These are phyloP conservation scores for Leptestheria dahalacensis DNA, from an alignment of 1,140 invertebrate species.

Conservation along the genomic window DNA sequence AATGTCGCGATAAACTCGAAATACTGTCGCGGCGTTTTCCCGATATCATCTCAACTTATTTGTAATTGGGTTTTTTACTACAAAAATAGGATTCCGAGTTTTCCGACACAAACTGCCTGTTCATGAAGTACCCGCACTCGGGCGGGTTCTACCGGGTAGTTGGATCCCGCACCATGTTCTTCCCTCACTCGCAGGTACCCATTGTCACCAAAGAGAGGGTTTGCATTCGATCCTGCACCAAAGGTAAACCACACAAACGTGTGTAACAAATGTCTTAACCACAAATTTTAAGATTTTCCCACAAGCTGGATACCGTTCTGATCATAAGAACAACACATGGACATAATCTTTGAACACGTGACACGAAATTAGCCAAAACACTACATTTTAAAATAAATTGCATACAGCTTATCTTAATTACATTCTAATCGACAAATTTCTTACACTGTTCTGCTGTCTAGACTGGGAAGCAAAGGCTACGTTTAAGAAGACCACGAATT, in stretches of 20 bases:
- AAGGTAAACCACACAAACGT: too few relatives aligned
- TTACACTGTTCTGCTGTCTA: background rate
- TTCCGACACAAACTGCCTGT: slow-evolving; percentile 62
- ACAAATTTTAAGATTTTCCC: too few relatives aligned
- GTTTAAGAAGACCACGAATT: background rate
- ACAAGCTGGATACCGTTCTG: too few relatives aligned
- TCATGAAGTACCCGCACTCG: slow-evolving; percentile 72
- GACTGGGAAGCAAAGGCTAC: background rate
- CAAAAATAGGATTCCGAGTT: slow-evolving; percentile 54
- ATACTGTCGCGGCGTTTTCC: too few relatives aligned
- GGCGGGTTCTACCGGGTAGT: slow-evolving; percentile 57
- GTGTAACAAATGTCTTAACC: too few relatives aligned
- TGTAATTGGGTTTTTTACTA: slow-evolving; percentile 19
- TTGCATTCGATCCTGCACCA: slow-evolving; percentile 46
- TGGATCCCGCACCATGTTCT: slow-evolving; percentile 64
- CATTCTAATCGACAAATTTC: too few relatives aligned
- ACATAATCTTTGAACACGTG: too few relatives aligned
- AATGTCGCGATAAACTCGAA: too few relatives aligned
- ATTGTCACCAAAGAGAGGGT: slow-evolving; percentile 56
- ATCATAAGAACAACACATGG: too few relatives aligned
- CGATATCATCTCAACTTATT: slow-evolving; percentile 6
- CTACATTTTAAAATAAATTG: too few relatives aligned
- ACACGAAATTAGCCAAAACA: too few relatives aligned
- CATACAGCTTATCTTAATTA: too few relatives aligned
- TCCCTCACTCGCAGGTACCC: slow-evolving; percentile 60